phyloP scores from a whole-genome alignment of 2,113 vertebrate species.

The Coracopsis vasa region DNA sequence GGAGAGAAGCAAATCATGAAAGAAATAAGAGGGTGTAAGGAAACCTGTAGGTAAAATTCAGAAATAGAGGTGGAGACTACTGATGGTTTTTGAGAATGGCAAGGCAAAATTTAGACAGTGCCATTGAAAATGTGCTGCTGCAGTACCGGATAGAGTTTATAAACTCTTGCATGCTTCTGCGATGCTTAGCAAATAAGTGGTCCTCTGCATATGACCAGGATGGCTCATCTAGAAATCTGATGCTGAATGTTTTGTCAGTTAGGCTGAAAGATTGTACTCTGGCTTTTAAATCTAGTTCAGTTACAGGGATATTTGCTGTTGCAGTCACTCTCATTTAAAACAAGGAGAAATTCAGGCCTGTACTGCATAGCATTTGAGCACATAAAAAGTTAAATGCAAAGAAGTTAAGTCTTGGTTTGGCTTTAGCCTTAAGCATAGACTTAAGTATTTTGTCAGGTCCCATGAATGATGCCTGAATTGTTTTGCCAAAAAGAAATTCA shows the following conservation, averaged over 20 bases:
- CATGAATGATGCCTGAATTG: not conserved
- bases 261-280: not conserved
- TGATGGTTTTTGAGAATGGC: not conserved
- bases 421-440: not conserved
- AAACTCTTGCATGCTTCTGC: not conserved
- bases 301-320: not conserved
- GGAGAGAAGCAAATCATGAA: not conserved
- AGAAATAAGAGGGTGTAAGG: not conserved
- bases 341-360: not conserved
- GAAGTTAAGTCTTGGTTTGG: not conserved
- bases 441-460: not conserved
- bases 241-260: not conserved
- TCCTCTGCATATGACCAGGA: not conserved
- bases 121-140: not conserved
- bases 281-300: not conserved
- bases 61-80: not conserved
- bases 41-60: not conserved
- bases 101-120: not conserved
- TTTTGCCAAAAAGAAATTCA: not conserved
- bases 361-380: not conserved
- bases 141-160: not conserved
- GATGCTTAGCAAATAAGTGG: not conserved
- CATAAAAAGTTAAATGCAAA: not conserved
- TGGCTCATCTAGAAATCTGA: not conserved
- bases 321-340: not conserved